Conservation (phyloP, 2,888 invertebrate genomes). For the Adelphocoris suturalis region DNA sequence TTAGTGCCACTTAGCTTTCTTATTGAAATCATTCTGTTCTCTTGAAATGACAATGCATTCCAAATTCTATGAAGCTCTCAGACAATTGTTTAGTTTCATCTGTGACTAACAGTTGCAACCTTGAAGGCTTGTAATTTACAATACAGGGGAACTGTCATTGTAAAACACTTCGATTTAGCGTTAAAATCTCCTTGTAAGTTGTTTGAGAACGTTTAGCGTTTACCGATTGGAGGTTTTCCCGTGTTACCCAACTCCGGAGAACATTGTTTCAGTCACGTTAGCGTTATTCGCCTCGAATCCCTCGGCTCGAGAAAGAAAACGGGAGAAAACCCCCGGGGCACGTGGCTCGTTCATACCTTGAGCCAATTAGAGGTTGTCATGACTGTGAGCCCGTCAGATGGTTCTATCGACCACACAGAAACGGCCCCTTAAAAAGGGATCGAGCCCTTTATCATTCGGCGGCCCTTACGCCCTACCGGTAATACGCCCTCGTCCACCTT, state of each 20-base stretch:
- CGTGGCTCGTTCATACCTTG: slow-evolving; percentile 2
- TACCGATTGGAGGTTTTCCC: too few relatives aligned
- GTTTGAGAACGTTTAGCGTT: too few relatives aligned
- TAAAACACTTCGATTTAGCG: too few relatives aligned
- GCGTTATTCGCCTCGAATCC: neutral
- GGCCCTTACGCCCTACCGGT: neutral
- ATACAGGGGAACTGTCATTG: too few relatives aligned
- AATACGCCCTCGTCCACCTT: slow-evolving; percentile 5
- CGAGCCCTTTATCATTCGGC: neutral
- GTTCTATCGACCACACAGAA: slow-evolving; percentile 21
- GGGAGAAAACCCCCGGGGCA: neutral
- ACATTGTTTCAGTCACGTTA: neutral
- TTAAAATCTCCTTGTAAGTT: too few relatives aligned
- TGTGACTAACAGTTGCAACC: too few relatives aligned
- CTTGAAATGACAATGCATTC: too few relatives aligned
- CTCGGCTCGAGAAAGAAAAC: neutral
- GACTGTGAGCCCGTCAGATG: slow-evolving; percentile 30
- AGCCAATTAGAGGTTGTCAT: slow-evolving; percentile 26
- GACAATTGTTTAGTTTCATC: too few relatives aligned
- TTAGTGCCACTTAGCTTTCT: too few relatives aligned
- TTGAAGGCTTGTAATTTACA: too few relatives aligned
- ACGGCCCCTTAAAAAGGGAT: slow-evolving; percentile 22
- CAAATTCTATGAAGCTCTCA: too few relatives aligned
- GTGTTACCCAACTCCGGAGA: neutral
- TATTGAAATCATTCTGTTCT: too few relatives aligned